Evolutionary conservation across 2,888 invertebrate species (phyloP).

Genomic region (Willowsia nigromaculata): DNA sequence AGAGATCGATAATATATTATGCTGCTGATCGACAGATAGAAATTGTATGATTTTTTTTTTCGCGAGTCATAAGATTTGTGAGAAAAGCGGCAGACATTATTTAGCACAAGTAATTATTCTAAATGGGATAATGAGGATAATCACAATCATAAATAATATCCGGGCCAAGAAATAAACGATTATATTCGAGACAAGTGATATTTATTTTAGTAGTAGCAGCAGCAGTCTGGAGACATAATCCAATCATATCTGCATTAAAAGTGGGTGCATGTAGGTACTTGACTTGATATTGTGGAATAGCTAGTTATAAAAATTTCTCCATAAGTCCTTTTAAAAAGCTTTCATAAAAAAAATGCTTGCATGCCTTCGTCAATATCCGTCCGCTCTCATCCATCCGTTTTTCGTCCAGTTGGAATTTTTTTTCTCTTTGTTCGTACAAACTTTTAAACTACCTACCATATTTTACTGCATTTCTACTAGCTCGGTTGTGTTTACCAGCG

Average conservation of each 20-base stretch:
- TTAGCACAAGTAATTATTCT: conserved; percentile 26
- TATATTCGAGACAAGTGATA: not conserved
- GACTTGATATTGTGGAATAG: not conserved
- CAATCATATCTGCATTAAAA: not conserved
- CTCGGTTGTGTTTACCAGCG: not conserved
- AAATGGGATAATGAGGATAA: conserved; percentile 48
- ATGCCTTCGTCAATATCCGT: conserved; percentile 41
- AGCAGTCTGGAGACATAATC: not conserved
- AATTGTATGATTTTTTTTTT: no score
- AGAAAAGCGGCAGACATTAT: conserved; percentile 1
- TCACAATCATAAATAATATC: conserved; percentile 55
- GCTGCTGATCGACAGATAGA: not conserved
- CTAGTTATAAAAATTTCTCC: not conserved
- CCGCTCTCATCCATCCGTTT: conserved; percentile 36
- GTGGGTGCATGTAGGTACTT: not conserved
- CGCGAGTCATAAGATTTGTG: conserved; percentile 17
- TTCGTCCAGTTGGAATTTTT: not conserved
- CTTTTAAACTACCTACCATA: not conserved
- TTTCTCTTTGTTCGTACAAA: not conserved
- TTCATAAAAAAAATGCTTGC: not conserved
- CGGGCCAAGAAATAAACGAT: conserved; percentile 37
- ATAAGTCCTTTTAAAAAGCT: not conserved
- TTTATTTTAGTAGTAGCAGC: not conserved
- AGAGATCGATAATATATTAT: conserved; percentile 30
- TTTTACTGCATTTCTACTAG: not conserved